These are phyloP conservation scores for Gila orcuttii DNA, from an alignment of 2,113 vertebrate species.

Conservation along the genomic window DNA sequence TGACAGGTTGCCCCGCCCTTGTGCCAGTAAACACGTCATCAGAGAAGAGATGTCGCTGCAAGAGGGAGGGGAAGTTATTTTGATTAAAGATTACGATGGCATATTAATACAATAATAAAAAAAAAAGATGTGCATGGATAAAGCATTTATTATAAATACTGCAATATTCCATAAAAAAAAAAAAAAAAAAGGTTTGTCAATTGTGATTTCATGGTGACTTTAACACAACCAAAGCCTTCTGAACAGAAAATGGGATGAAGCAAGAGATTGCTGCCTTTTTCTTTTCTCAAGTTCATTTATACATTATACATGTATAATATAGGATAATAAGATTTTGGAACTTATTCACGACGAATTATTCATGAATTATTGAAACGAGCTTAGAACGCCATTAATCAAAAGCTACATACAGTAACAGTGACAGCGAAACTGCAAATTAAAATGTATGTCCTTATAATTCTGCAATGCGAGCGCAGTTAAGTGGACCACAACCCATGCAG, in stretches of 20 bases:
- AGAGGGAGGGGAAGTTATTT: no score
- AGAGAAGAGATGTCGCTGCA: no score
- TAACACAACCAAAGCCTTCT: conserved; percentile 12
- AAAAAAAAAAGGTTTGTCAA: no score
- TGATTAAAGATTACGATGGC: no score
- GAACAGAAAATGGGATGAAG: not conserved
- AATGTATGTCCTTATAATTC: conserved; percentile 74
- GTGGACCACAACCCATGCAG: conserved; percentile 58
- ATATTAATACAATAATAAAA: no score
- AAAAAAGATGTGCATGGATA: no score
- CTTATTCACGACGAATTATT: conserved; percentile 71
- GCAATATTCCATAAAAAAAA: no score
- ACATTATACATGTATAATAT: conserved; percentile 50
- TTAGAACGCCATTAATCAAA: conserved; percentile 73
- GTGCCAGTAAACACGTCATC: no score
- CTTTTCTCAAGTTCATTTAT: conserved; percentile 52
- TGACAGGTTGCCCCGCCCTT: no score
- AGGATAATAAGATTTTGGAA: conserved; percentile 57
- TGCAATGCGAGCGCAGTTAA: conserved; percentile 41
- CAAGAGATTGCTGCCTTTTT: not conserved
- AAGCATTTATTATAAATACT: no score
- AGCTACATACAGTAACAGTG: conserved; percentile 47
- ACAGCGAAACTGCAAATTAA: conserved; percentile 67
- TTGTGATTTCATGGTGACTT: no score
- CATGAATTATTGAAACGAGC: conserved; percentile 74